Base-by-base conservation (phyloP, 2,888 invertebrate species). In the Hesperia comma region DNA sequence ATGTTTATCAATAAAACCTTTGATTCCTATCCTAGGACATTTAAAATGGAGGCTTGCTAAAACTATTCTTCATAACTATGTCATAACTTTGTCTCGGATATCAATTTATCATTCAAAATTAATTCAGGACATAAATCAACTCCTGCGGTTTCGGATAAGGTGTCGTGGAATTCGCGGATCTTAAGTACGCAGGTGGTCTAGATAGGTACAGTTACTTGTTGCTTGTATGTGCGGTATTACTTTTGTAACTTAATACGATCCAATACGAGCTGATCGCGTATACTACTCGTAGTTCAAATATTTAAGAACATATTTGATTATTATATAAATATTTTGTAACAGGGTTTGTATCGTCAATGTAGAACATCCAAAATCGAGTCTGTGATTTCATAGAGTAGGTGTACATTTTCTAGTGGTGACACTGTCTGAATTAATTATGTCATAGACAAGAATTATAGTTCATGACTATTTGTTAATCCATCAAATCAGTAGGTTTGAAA, bases 101-200 rank as follows among this genome's bases (percentile, higher is more conserved):
- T 60, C 58, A 54, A 66, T 66, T 66, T 60, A 66, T 66, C 58
- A 60, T 60, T 53, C 54, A 32, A 43, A 66, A 60, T 66, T 66
- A 43, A 66, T 66, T 66, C 58, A 60, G 53, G 32, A 54, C 53
- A 58, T 58, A 60, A 66, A 66, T 60, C 54, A 66, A 66, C 26
- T 53, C 53, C 17, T 32, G 60, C 14, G 43, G 58, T 66, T 66
- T 66, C 19, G 53, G 54, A 60, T 60, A 60, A 46, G 37, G 57
- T 57, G 51, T 56, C 19, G 43, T 60, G 32, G 58, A 54, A 53
- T 41, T 60, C 26, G 53, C 41, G 40, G 41, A 61, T 49, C 6
- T 12, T 15, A 51, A 54, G 43, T 54, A 41, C n/a, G 40, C 43
- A 63, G 63, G 63, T 56, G 51, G 54, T 54, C 12, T 61, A 49